Evolutionary conservation across 2,113 vertebrate genomes (phyloP), one percentile per base, ranked within the genome.

Genomic region (Jacana jacana): DNA sequence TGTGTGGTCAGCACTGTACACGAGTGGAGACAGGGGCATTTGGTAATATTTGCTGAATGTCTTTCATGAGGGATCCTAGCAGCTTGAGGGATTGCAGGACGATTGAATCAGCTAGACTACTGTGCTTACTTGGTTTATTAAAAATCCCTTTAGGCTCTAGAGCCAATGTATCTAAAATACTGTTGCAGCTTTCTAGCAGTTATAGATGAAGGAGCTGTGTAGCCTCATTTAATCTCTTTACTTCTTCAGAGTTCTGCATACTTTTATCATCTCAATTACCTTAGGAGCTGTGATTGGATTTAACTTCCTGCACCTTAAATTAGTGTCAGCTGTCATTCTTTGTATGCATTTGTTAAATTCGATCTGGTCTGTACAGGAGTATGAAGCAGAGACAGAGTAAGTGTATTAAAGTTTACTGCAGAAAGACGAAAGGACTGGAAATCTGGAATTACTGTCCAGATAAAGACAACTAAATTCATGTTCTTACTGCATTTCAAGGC

Each of bases 301-400:
- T 97, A 97, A 91, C 90, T 89, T 93, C 81, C 91, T 85, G 70
- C 40, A 95, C 81, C 95, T 94, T 89, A 97, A 96, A 97, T 97
- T 96, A 97, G 79, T 96, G 95, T 98, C 97, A 97, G 96, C 94
- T 97, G 94, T 95, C 91, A 96, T 97, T 98, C 91, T 96, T 93
- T 80, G 51, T 63, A 91, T 65, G 57, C 18, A 48, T 97, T 97
- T 97, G 82, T 96, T 97, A 97, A 97, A 97, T 94, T 97, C 55
- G 35, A 35, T 97, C 96, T 97, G 79, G 81, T 93, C 91, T 96
- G 37, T 86, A 95, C 30, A 72, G 40, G 71, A 84, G 64, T 87
- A 94, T 86, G 87, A 94, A 93, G 66, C 81, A 94, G 81, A 94
- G 65, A 92, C 75, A 96, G 4, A 71, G 11, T 89, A 97, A 95